Conservation (phyloP, 2,888 invertebrate species). For the Calephelis perditalis region DNA sequence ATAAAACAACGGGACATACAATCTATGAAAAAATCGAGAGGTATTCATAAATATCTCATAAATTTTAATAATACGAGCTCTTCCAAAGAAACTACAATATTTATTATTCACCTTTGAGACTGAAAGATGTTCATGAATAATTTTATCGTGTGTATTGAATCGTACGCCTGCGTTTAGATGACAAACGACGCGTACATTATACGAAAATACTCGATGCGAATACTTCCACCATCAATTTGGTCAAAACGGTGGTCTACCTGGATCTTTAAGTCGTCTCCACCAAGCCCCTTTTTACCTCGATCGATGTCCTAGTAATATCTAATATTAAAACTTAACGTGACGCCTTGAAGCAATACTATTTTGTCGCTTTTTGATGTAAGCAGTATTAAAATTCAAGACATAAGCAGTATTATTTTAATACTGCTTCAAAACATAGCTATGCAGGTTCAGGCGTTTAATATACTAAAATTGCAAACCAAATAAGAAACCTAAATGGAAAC, state of each 20-base stretch:
- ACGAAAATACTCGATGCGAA: conserved; percentile 25
- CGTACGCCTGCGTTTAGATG: neutral
- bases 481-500: no score
- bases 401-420: no score
- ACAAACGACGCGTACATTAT: conserved; percentile 1
- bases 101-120: neutral
- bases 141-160: conserved; percentile 4
- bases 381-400: no score
- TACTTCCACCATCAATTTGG: conserved; percentile 26
- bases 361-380: no score
- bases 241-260: conserved; percentile 24
- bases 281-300: conserved; percentile 1
- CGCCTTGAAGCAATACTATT: no score
- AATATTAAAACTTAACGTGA: neutral
- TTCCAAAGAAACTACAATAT: neutral
- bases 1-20: no score
- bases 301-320: neutral
- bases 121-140: neutral
- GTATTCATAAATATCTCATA: neutral
- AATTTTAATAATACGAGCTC: neutral
- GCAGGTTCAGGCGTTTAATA: no score
- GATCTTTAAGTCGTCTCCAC: neutral
- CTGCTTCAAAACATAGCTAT: no score
- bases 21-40: neutral
- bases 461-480: no score